phyloP scores from a whole-genome alignment of 2,113 vertebrate genomes.

The Corydoras sp. region DNA sequence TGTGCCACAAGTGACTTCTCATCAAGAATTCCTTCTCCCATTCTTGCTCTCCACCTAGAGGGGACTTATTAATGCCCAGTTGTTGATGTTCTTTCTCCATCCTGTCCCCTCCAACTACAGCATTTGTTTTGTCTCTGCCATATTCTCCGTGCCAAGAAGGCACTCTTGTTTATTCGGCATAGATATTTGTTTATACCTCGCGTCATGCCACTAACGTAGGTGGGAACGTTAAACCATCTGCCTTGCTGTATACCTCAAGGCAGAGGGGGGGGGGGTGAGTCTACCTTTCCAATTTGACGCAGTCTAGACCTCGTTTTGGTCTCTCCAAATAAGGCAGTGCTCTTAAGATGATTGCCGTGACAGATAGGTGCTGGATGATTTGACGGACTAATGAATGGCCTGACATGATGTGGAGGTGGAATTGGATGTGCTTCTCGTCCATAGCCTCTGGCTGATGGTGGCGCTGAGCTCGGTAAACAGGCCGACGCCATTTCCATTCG shows the following conservation, averaged over 20 bases:
- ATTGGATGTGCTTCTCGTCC: constrained; percentile 62
- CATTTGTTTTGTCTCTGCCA: constrained; percentile 36
- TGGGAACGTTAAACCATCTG: constrained; percentile 43
- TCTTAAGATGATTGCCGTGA: constrained; percentile 47
- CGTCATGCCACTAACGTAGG: constrained; percentile 33
- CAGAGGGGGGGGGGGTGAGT: constrained; percentile 39
- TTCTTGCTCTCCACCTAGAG: constrained; percentile 33
- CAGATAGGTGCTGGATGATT: constrained; percentile 47
- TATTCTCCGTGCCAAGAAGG: constrained; percentile 18
- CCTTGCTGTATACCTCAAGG: constrained; percentile 27
- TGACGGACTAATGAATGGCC: constrained; percentile 56
- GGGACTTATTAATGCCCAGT: constrained; percentile 47
- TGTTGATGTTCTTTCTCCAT: constrained; percentile 40
- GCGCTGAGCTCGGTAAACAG: constrained; percentile 62
- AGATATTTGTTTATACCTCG: constrained; percentile 17
- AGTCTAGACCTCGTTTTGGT: constrained; percentile 39
- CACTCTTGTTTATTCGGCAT: constrained; percentile 27
- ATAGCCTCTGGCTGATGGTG: constrained; percentile 53
- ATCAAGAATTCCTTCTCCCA: constrained; percentile 43
- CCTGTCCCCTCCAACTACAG: constrained; percentile 16
- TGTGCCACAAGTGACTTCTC: constrained; percentile 43
- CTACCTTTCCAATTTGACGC: constrained; percentile 27
- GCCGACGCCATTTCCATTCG: constrained; percentile 57
- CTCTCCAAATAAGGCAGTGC: constrained; percentile 44
- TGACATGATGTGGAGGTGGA: constrained; percentile 54